Evolutionary conservation across 2,797 vertebrate genomes (phyloP), one percentile per base, ranked within the genome.

Genomic region (Halcyon chelicuti): DNA sequence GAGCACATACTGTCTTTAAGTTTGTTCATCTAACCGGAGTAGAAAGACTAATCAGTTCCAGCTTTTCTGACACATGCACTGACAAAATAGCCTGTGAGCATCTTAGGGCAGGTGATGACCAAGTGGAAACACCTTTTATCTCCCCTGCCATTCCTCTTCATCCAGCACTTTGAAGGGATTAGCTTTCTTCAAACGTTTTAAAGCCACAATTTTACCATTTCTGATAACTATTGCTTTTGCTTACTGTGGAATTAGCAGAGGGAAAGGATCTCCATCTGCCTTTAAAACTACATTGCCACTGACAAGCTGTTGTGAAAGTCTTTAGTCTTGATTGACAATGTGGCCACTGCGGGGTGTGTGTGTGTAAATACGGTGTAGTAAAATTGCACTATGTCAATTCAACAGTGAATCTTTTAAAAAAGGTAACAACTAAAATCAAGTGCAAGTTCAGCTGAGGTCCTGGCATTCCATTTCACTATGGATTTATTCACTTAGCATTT

Each of bases 1-100:
- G 25, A 49, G 67, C 19, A 63, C 21, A 29, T 15, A 63, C 9
- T 35, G 12, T 42, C 8, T 44, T 63, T 0, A 0, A 65, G 19
- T 63, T 60, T 39, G 40, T 25, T 14, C 20, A 57, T 17, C 25
- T 55, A 33, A 66, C 44, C 7, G 6, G 8, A 72, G 7, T 4
- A 67, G 52, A 74, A 86, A 52, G 47, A 71, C 14, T 28, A 21
- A 57, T 13, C 23, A n/a, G 5, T 54, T 28, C 3, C 21, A 31
- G 4, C 55, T 67, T 63, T 44, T 46, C 16, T 46, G 82, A 58
- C 12, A 25, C 14, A 65, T 3, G 9, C 22, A 68, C 15, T 68
- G 16, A 87, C 12, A 35, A 84, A 73, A 35, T 16, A 31, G 5
- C 9, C 29, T 25, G 8, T 26, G 9, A 62, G 23, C 14, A 42